Percentiles rank a stretch among this genome's conserved stretches.
Evolutionary conservation across 2,113 vertebrate genomes (phyloP).

Genomic region (Trematomus loennbergii): DNA sequence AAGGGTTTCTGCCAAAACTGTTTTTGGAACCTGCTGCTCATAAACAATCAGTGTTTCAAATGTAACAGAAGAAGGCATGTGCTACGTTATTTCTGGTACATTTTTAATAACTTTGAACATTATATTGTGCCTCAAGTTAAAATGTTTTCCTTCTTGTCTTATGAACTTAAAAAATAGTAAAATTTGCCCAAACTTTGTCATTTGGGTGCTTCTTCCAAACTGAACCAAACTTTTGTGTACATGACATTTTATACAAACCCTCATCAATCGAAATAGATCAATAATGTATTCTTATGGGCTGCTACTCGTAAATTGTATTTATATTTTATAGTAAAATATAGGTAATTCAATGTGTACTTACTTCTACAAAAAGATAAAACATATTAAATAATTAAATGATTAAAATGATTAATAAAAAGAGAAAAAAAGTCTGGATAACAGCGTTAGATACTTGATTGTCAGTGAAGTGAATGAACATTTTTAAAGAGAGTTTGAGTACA

Average conservation of each 20-base stretch:
- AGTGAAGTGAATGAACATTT: constrained; percentile 22
- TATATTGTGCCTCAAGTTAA: not conserved
- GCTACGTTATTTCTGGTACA: not conserved
- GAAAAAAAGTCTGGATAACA: not conserved
- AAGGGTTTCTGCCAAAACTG: constrained; percentile 78
- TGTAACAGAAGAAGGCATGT: constrained; percentile 56
- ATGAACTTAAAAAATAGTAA: not conserved
- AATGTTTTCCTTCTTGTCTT: not conserved
- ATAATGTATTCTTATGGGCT: not conserved
- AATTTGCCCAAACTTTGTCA: not conserved
- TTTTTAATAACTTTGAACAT: not conserved
- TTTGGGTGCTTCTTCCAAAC: not conserved
- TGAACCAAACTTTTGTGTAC: not conserved
- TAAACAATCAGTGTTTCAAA: constrained; percentile 74
- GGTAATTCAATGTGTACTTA: not conserved
- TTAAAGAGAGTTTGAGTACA: constrained; percentile 33
- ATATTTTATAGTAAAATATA: not conserved
- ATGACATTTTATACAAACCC: not conserved
- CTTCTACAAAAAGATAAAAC: too few relatives aligned
- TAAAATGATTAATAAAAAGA: not conserved
- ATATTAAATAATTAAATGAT: too few relatives aligned
- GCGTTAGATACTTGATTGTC: not conserved
- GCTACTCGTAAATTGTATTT: not conserved
- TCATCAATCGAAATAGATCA: not conserved
- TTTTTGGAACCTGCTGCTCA: constrained; percentile 68